phyloP scores from a whole-genome alignment of 2,113 vertebrate genomes.

The Sander lucioperca region DNA sequence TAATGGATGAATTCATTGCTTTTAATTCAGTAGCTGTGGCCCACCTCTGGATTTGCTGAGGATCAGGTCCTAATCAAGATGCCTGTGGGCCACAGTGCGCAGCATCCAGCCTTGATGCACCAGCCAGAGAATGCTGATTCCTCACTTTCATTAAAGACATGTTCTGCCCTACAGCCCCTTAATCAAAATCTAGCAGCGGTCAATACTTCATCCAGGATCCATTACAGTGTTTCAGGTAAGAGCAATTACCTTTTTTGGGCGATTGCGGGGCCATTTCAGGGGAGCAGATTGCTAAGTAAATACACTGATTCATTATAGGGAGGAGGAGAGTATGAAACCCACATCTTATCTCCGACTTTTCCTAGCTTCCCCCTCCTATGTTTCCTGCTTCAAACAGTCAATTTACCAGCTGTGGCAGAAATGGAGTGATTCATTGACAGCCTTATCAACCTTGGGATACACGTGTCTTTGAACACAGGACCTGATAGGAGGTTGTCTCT shows the following conservation, averaged over 20 bases:
- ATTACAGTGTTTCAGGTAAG: conserved; percentile 86
- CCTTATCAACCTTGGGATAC: conserved; percentile 59
- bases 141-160: conserved; percentile 84
- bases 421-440: conserved; percentile 62
- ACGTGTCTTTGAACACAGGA: conserved; percentile 52
- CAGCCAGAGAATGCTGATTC: conserved; percentile 83
- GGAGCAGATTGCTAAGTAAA: conserved; percentile 78
- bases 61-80: conserved; percentile 77
- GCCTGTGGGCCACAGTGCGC: conserved; percentile 51
- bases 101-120: conserved; percentile 30
- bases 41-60: conserved; percentile 61
- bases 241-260: conserved; percentile 84
- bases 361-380: conserved; percentile 47
- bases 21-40: conserved; percentile 72
- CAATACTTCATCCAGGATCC: conserved; percentile 91
- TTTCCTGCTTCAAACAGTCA: conserved; percentile 67
- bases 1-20: conserved; percentile 68
- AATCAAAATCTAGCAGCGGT: conserved; percentile 88
- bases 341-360: conserved; percentile 65
- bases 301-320: conserved; percentile 79
- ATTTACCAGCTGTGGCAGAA: conserved; percentile 63
- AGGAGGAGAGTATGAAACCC: conserved; percentile 64
- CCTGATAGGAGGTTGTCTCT: conserved; percentile 46
- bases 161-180: conserved; percentile 85
- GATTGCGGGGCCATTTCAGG: conserved; percentile 64